Evolutionary conservation across 92 coral and sea anemone genomes (phyloP), one percentile per base, ranked within the genome.

Genomic region (Epizoanthus rinbou): DNA sequence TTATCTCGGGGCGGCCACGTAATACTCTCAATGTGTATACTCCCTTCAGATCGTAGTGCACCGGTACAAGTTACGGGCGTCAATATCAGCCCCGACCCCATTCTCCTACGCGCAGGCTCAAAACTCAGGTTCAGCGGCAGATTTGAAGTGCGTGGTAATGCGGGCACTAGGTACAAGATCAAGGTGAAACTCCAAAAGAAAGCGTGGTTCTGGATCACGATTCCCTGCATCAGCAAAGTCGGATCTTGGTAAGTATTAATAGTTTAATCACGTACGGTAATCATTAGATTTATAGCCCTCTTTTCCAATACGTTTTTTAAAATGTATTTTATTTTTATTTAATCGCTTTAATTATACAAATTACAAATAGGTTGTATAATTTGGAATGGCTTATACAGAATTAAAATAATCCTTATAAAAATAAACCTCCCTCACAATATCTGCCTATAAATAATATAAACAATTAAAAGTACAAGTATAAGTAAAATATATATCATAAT

Each of bases 171-270:
- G 2, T 75, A 75, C 45, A 75, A 56, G 47, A 25, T 75, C 47
- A 4, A 16, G 0, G 45, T 75, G 2, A 75, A 57, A 0, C 67
- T 75, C 31, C 15, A 56, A 22, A 75, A 19, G 31, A 75, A 75
- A 39, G 65, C 28, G 5, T 75, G 80, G 80, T 75, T 75, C 41
- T 75, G 80, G 80, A 57, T 75, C 25, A 57, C 1, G 28, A 33
- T 75, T 57, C 80, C 80, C 10, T 75, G 80, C 67, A 75, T 57
- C 18, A 57, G 17, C 16, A 57, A 75, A 0, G 23, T 75, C n/a
- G 80, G 80, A 0, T 75, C 80, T 9, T 75, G 80, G 80, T 75
- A 75, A 56, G 67, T 22, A n/a, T n/a, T n/a, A 16, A 7, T n/a
- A 16, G 71, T 28, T 65, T 22, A 25, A 13, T 65, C 28, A 28